Evolutionary conservation across 1,140 invertebrate genomes (phyloP).

Genomic region (Drosophila guanche): DNA sequence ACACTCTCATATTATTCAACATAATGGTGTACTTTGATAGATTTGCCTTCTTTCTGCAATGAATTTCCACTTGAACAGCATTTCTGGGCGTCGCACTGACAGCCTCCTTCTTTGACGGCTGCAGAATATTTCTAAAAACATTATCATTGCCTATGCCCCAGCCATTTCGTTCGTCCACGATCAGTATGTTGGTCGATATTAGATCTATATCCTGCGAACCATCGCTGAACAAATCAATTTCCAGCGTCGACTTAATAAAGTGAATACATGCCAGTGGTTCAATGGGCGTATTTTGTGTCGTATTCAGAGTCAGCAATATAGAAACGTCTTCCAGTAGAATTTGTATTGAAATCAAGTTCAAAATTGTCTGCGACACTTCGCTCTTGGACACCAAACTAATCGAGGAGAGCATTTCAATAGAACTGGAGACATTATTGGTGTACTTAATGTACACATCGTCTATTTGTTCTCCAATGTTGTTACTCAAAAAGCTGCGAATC

Average conservation of each 20-base stretch:
- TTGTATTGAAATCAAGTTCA: slow-evolving; percentile 91
- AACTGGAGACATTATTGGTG: slow-evolving; percentile 52
- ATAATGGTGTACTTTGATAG: slow-evolving; percentile 94
- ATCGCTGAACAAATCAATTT: slow-evolving; percentile 93
- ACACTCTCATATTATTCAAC: slow-evolving; percentile 97
- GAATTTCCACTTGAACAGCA: slow-evolving; percentile 93
- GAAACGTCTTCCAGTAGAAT: slow-evolving; percentile 95
- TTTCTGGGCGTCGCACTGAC: slow-evolving; percentile 80
- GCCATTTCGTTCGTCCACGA: slow-evolving; percentile 88
- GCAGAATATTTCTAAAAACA: slow-evolving; percentile 95
- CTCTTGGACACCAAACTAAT: slow-evolving; percentile 46
- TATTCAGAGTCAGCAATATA: slow-evolving; percentile 86
- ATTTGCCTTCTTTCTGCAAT: slow-evolving; percentile 89
- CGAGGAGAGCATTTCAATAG: slow-evolving; percentile 65
- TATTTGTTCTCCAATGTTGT: slow-evolving; percentile 96
- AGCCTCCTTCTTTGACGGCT: slow-evolving; percentile 86
- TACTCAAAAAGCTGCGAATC: slow-evolving; percentile 93
- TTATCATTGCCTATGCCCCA: slow-evolving; percentile 85
- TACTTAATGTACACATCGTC: slow-evolving; percentile 86
- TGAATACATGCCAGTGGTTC: slow-evolving; percentile 92
- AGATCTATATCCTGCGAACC: slow-evolving; percentile 95
- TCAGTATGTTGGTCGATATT: slow-evolving; percentile 95
- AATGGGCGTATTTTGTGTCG: slow-evolving; percentile 58
- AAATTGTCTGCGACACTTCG: slow-evolving; percentile 83
- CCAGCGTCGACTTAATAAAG: slow-evolving; percentile 94